Conservation (phyloP, 2,888 invertebrate genomes). For the Dichetophora obliterata region DNA sequence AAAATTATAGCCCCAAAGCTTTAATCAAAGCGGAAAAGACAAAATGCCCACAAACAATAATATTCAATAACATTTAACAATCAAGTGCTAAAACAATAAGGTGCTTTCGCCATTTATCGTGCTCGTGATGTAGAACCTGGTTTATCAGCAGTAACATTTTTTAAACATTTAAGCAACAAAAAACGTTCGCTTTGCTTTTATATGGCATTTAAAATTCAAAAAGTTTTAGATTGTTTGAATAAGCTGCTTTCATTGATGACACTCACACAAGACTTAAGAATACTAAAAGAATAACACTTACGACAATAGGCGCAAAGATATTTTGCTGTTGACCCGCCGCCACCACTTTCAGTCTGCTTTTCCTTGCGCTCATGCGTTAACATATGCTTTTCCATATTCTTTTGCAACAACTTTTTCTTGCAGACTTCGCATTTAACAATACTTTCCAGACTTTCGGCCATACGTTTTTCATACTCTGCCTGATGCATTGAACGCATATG, state of each 20-base stretch:
- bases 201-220: not conserved
- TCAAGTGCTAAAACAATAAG: no score
- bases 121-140: no score
- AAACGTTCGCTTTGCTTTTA: conserved; percentile 44
- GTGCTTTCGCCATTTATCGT: no score
- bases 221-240: not conserved
- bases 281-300: conserved; percentile 46
- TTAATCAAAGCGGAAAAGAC: no score
- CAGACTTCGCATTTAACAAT: conserved; percentile 48
- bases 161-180: not conserved
- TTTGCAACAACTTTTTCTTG: conserved; percentile 45
- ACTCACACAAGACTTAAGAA: conserved; percentile 25
- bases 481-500: conserved; percentile 44
- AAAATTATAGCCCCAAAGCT: no score
- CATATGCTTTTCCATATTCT: conserved; percentile 50
- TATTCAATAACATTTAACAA: no score
- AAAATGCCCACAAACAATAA: no score
- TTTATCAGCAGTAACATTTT: no score
- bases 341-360: conserved; percentile 15
- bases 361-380: conserved; percentile 48
- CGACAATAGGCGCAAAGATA: conserved; percentile 51
- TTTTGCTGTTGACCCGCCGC: conserved; percentile 17
- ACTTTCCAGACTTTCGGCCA: conserved; percentile 22
- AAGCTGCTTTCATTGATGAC: not conserved
- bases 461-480: conserved; percentile 34